Evolutionary conservation across 2,888 invertebrate species (phyloP).

Genomic region (Parapristionchus giblindavisi): DNA sequence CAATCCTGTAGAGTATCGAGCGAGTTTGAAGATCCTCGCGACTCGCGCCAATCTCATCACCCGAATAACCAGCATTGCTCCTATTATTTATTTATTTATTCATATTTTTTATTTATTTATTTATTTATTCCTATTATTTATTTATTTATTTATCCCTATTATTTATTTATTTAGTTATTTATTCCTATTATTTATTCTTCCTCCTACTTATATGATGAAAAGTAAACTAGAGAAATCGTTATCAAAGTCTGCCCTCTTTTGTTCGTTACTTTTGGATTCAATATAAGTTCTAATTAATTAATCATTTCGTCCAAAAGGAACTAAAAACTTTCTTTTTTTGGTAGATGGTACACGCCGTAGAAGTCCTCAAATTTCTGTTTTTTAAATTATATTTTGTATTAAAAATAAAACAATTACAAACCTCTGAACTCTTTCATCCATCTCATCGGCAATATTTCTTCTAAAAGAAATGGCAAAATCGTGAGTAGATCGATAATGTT

Average conservation of each 20-base stretch:
- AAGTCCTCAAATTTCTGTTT: neutral
- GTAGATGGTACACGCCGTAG: neutral
- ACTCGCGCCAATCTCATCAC: constrained; percentile 66
- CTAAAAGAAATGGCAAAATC: constrained; percentile 59
- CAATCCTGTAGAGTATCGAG: constrained; percentile 66
- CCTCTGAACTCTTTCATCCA: constrained; percentile 61
- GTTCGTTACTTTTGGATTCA: too few relatives aligned
- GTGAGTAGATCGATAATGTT: constrained; percentile 67
- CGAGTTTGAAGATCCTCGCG: constrained; percentile 68
- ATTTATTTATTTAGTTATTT: neutral
- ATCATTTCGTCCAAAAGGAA: too few relatives aligned
- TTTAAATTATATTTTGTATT: neutral
- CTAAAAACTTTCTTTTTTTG: too few relatives aligned
- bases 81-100: constrained; percentile 42
- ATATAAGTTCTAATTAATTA: too few relatives aligned
- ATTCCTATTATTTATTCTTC: neutral
- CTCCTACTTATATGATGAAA: neutral
- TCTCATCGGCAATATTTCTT: constrained; percentile 54
- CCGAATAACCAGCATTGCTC: constrained; percentile 68
- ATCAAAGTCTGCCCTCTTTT: too few relatives aligned
- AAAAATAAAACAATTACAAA: constrained; percentile 7
- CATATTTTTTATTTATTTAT: constrained; percentile 13
- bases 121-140: neutral
- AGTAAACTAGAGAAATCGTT: neutral
- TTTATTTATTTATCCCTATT: too few relatives aligned